Evolutionary conservation across 2,888 invertebrate species (phyloP).

Genomic region (Quadriops clusia): DNA sequence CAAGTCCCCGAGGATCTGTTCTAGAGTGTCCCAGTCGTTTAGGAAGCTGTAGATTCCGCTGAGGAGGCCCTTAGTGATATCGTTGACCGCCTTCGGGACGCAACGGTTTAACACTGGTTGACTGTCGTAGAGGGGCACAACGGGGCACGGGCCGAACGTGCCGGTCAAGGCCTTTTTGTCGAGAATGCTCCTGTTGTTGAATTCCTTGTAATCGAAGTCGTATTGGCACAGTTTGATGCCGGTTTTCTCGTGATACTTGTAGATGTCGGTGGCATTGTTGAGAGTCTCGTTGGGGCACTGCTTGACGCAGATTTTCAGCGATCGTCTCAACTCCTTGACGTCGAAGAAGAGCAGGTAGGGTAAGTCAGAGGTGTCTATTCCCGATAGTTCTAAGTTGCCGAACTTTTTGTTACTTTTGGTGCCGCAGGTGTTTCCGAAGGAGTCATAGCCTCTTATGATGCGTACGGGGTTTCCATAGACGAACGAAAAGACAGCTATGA

Average conservation of each 20-base stretch:
- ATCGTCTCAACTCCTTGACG: conserved; percentile 58
- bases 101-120: conserved; percentile 76
- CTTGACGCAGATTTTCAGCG: conserved; percentile 81
- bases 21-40: conserved; percentile 80
- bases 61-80: conserved; percentile 50
- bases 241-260: conserved; percentile 58
- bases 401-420: conserved; percentile 65
- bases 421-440: conserved; percentile 91
- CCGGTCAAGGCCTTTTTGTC: conserved; percentile 30
- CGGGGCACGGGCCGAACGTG: conserved; percentile 65
- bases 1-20: conserved; percentile 79
- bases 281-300: conserved; percentile 67
- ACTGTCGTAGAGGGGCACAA: conserved; percentile 63
- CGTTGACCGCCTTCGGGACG: conserved; percentile 62
- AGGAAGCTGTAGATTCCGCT: conserved; percentile 67
- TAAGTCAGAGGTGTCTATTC: conserved; percentile 66
- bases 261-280: conserved; percentile 51
- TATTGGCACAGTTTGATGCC: conserved; percentile 70
- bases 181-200: conserved; percentile 27
- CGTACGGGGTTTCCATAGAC: conserved; percentile 79
- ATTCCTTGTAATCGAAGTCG: conserved; percentile 47
- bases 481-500: conserved; percentile 76
- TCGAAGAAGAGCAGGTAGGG: conserved; percentile 77
- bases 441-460: conserved; percentile 84
- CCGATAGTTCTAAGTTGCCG: conserved; percentile 62